A percentile compares a stretch with the other conserved stretches of the same genome.
phyloP scores from a whole-genome alignment of 2,797 vertebrate genomes.

The Streptopelia turtur region DNA sequence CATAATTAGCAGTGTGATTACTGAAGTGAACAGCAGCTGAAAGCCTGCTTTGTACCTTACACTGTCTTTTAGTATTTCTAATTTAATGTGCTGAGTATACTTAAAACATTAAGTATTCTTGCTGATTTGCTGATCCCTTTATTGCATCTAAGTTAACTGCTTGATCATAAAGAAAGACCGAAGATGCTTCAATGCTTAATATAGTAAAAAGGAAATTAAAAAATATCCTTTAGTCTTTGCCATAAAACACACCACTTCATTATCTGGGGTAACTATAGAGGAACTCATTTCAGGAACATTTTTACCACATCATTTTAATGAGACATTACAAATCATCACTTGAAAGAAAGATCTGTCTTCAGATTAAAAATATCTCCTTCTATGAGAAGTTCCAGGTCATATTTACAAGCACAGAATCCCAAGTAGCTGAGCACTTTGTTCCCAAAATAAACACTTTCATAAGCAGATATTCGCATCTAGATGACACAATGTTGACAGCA shows the following conservation, averaged over 20 bases:
- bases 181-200: not conserved
- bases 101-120: not conserved
- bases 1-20: not conserved
- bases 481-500: not conserved
- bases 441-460: not conserved
- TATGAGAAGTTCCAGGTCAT: not conserved
- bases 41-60: not conserved
- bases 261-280: not conserved
- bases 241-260: not conserved
- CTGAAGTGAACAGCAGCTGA: not conserved
- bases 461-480: not conserved
- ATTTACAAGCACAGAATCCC: not conserved
- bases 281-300: not conserved
- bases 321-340: not conserved
- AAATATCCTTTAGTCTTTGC: not conserved
- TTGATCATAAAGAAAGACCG: not conserved
- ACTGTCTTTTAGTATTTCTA: not conserved
- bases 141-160: not conserved
- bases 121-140: not conserved
- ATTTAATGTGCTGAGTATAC: fast-evolving
- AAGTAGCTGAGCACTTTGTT: not conserved
- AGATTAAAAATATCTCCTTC: not conserved
- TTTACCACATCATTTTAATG: not conserved
- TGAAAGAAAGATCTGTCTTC: not conserved
- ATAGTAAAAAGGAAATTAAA: not conserved